A percentile compares a stretch with the other conserved stretches of the same genome.
Evolutionary conservation across 2,888 invertebrate species (phyloP).

Genomic region (Sussaba pulchella): DNA sequence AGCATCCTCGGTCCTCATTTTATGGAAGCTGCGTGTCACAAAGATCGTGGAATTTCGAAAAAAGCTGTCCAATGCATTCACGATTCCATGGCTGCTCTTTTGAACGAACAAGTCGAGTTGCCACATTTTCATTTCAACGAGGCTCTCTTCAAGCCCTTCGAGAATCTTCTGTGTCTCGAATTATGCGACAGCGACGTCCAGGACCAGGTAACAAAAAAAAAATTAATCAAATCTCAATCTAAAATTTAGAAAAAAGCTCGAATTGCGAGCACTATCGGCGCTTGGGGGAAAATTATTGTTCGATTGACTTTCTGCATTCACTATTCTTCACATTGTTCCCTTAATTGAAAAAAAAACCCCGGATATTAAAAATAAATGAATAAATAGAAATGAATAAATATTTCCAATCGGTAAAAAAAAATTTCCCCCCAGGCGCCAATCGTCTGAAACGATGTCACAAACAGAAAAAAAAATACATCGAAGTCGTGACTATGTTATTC

Average conservation of each 20-base stretch:
- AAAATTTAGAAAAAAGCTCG: constrained; percentile 12
- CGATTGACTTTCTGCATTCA: too few species aligned
- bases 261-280: constrained; percentile 28
- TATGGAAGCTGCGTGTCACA: constrained; percentile 97
- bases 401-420: too few species aligned
- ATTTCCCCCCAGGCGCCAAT: constrained; percentile 6
- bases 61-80: constrained; percentile 96
- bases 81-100: constrained; percentile 94
- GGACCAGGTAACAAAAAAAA: constrained; percentile 83
- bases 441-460: neutral
- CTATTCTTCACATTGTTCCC: too few species aligned
- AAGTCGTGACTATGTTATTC: constrained; percentile 73
- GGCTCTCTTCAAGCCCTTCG: constrained; percentile 96
- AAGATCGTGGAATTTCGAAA: constrained; percentile 94
- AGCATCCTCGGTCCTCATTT: constrained; percentile 96
- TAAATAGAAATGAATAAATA: too few species aligned
- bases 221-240: neutral
- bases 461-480: constrained; percentile 52
- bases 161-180: constrained; percentile 96
- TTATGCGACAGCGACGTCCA: constrained; percentile 97
- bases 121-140: constrained; percentile 98
- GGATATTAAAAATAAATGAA: too few species aligned
- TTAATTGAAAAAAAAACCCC: too few species aligned
- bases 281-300: constrained; percentile 34
- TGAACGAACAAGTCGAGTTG: constrained; percentile 94